Conservation (phyloP, 2,113 vertebrate species). For the Megaceryle torquata region DNA sequence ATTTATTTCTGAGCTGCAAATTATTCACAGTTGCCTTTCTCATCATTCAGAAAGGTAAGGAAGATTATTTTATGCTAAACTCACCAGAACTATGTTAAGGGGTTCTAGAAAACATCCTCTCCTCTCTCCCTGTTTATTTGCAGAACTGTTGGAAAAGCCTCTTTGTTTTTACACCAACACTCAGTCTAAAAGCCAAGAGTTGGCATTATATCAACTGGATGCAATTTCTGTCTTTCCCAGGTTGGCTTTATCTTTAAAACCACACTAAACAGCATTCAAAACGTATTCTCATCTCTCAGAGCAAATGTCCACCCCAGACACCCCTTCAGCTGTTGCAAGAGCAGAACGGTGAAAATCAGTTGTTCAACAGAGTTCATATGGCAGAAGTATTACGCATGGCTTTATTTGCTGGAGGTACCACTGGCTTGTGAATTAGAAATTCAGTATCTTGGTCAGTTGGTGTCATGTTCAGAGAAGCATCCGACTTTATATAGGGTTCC, state of each 20-base stretch:
- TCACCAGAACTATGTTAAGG: background rate
- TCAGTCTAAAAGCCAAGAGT: background rate
- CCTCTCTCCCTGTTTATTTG: background rate
- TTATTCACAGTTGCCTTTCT: slow-evolving; percentile 16
- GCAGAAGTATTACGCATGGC: background rate
- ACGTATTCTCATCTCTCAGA: background rate
- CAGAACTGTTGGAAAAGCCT: background rate
- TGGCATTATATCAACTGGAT: background rate
- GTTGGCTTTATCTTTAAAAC: background rate
- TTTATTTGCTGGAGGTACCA: background rate
- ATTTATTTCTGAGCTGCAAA: slow-evolving; percentile 14
- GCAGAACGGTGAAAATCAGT: background rate
- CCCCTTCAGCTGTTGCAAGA: background rate
- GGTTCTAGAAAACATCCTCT: background rate
- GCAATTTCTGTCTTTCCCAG: background rate
- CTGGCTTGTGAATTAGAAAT: background rate
- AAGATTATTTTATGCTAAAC: background rate
- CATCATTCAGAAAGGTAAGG: background rate
- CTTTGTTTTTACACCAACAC: background rate
- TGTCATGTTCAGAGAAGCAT: background rate
- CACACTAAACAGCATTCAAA: background rate
- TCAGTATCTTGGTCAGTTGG: background rate
- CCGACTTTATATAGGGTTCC: background rate
- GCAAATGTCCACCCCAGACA: background rate
- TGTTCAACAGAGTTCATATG: background rate